These are phyloP conservation scores for Chelon auratus DNA, from an alignment of 2,797 vertebrate genomes.

Conservation along the genomic window DNA sequence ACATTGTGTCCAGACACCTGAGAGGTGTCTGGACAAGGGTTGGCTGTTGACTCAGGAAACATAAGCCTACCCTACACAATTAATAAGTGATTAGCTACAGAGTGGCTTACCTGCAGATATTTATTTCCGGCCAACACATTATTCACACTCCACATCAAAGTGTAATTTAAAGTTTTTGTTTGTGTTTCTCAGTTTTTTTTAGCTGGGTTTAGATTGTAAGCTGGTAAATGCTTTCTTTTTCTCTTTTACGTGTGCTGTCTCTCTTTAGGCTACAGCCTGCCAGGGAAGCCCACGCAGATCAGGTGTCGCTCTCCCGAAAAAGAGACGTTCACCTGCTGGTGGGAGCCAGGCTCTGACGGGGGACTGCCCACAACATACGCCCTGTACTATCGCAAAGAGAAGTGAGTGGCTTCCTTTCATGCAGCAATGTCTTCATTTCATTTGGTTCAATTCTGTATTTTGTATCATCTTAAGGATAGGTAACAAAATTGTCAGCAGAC, in stretches of 20 bases:
- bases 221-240: background rate
- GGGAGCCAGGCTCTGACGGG: constrained; percentile 89
- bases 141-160: background rate
- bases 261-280: constrained; percentile 75
- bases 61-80: constrained; percentile 6
- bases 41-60: constrained; percentile 16
- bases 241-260: background rate
- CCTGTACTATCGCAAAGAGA: constrained; percentile 90
- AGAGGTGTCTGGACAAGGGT: background rate
- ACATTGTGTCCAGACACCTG: background rate
- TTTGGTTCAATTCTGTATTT: too few relatives aligned
- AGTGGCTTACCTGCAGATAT: background rate
- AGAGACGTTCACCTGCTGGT: constrained; percentile 97
- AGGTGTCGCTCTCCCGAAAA: constrained; percentile 93
- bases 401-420: constrained; percentile 77
- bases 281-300: constrained; percentile 87
- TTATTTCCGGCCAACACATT: background rate
- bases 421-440: background rate
- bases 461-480: background rate
- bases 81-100: background rate
- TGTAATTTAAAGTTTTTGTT: background rate
- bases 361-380: constrained; percentile 89
- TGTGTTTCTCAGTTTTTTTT: background rate
- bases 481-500: background rate
- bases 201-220: background rate